Conservation (phyloP, 2,113 vertebrate genomes). For the Archilochus colubris region DNA sequence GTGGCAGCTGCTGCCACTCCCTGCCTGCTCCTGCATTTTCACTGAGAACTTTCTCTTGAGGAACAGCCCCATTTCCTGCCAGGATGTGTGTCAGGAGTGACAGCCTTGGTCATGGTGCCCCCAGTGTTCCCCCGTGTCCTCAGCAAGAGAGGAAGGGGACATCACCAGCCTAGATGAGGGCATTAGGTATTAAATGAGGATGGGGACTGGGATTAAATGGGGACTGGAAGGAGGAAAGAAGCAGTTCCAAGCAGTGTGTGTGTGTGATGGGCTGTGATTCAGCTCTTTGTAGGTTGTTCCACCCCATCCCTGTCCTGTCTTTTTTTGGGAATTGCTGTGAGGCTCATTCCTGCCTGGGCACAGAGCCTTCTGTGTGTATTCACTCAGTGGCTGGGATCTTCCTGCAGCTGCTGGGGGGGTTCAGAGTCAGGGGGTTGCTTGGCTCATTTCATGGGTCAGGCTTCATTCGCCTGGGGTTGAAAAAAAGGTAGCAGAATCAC, state of each 20-base stretch:
- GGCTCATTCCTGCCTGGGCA: not conserved
- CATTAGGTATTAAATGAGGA: not conserved
- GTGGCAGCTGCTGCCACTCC: not conserved
- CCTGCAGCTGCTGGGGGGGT: not conserved
- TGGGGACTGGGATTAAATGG: not conserved
- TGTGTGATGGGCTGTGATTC: not conserved
- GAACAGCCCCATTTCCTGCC: not conserved
- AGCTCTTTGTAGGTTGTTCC: not conserved
- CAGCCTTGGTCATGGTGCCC: not conserved
- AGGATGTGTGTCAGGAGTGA: not conserved
- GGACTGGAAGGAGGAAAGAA: not conserved
- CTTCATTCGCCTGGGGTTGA: not conserved
- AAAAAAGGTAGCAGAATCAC: not conserved
- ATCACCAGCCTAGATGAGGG: not conserved
- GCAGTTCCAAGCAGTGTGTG: not conserved
- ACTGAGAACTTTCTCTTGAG: not conserved
- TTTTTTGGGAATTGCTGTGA: not conserved
- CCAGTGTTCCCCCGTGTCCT: not conserved
- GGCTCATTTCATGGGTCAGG: not conserved
- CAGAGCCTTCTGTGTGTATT: accelerated
- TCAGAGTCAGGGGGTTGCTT: not conserved
- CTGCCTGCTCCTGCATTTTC: not conserved
- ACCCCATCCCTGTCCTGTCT: not conserved
- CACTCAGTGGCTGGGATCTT: not conserved
- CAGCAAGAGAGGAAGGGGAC: not conserved